A percentile compares a stretch with the other conserved stretches of the same genome.
Evolutionary conservation across 2,888 invertebrate species (phyloP).

Genomic region (Congeria kusceri): DNA sequence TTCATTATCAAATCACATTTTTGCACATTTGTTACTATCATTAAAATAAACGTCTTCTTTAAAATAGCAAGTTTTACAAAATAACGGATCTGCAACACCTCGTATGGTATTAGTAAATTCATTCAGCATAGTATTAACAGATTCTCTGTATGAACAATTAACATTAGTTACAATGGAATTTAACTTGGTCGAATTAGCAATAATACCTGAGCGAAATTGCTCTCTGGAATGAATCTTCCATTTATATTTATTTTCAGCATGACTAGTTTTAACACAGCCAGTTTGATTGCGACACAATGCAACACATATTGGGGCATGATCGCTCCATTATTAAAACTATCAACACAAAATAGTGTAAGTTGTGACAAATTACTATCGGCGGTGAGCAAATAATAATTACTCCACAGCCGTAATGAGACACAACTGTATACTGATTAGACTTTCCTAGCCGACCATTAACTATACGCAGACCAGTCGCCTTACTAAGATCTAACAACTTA

Average conservation of each 20-base stretch:
- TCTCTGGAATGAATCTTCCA: background rate
- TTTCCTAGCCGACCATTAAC: slow-evolving; percentile 7
- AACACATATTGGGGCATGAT: background rate
- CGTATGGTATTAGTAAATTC: background rate
- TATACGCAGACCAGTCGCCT: slow-evolving; percentile 10
- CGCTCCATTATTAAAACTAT: background rate
- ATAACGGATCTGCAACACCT: background rate
- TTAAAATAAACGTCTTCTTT: background rate
- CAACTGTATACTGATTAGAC: background rate
- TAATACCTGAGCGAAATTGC: background rate
- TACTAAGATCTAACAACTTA: slow-evolving; percentile 21
- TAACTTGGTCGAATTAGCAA: background rate
- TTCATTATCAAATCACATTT: slow-evolving; percentile 13
- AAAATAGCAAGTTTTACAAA: background rate
- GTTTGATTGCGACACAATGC: background rate
- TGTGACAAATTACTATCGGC: background rate
- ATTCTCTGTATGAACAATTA: background rate
- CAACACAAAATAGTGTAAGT: slow-evolving; percentile 7
- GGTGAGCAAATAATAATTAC: too few species aligned
- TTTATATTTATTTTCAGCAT: background rate
- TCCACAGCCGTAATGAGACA: background rate
- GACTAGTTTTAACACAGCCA: background rate
- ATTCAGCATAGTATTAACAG: background rate
- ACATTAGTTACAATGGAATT: background rate
- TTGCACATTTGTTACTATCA: background rate